Evolutionary conservation across 2,113 vertebrate species (phyloP).

Genomic region (Hiodon alosoides): DNA sequence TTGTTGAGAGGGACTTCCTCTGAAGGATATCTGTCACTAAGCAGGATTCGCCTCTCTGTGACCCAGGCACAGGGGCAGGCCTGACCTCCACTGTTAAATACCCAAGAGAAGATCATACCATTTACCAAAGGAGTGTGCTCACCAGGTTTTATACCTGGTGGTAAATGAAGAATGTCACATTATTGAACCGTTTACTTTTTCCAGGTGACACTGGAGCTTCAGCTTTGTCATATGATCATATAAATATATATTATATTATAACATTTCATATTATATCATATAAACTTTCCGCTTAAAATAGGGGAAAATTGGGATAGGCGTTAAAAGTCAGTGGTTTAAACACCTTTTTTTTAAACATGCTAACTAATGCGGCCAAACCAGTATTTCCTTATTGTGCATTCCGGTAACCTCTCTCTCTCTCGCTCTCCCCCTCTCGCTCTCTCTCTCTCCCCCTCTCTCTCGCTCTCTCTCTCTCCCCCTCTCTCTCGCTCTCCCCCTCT

Average conservation of each 20-base stretch:
- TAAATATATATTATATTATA: too few relatives aligned
- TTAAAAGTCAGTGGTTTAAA: conserved; percentile 36
- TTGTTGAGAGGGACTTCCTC: too few relatives aligned
- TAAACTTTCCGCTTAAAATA: not conserved
- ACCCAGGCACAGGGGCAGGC: too few relatives aligned
- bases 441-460: conserved; percentile 27
- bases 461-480: not conserved
- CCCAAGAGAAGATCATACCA: too few relatives aligned
- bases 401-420: conserved; percentile 53
- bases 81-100: too few relatives aligned
- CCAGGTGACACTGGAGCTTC: not conserved
- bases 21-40: too few relatives aligned
- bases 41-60: too few relatives aligned
- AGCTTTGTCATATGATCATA: not conserved
- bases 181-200: not conserved
- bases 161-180: not conserved
- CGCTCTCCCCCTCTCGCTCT: not conserved
- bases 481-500: not conserved
- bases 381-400: conserved; percentile 56
- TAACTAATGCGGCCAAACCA: conserved; percentile 58
- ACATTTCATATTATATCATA: too few relatives aligned
- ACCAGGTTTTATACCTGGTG: not conserved
- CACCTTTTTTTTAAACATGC: conserved; percentile 54
- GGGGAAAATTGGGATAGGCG: conserved; percentile 31
- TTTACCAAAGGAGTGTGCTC: too few relatives aligned